These are phyloP conservation scores for Aphrocallistes beatrix DNA, from an alignment of 37 sponge, comb jelly and placozoan species.

Conservation along the genomic window DNA sequence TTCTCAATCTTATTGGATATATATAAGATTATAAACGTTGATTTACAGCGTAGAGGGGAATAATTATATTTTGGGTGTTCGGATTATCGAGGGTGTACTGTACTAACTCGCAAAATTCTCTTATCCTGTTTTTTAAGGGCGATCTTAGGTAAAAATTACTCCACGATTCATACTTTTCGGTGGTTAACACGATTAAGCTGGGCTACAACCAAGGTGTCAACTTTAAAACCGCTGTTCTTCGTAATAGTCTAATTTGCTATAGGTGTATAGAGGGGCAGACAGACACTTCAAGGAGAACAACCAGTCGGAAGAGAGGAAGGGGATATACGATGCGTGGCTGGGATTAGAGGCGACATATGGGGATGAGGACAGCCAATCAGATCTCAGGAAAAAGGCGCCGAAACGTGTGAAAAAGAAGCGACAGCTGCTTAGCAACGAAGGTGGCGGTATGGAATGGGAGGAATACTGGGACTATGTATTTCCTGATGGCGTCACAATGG, in stretches of 20 bases:
- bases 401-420: conserved; percentile 75
- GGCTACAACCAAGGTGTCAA: too few relatives aligned
- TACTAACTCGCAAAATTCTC: too few relatives aligned
- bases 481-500: conserved; percentile 70
- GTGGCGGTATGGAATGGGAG: conserved; percentile 92
- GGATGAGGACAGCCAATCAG: conserved; percentile 30
- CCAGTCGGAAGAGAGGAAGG: conserved; percentile 51
- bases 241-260: conserved; percentile 26
- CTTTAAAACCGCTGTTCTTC: too few relatives aligned
- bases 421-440: conserved; percentile 75
- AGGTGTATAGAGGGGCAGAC: conserved; percentile 48
- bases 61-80: too few relatives aligned
- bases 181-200: too few relatives aligned
- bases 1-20: too few relatives aligned
- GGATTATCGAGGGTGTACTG: too few relatives aligned
- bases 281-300: conserved; percentile 32
- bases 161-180: too few relatives aligned
- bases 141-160: too few relatives aligned
- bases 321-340: conserved; percentile 82
- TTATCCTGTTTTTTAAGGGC: too few relatives aligned
- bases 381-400: conserved; percentile 62
- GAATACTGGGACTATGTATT: conserved; percentile 99
- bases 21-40: too few relatives aligned
- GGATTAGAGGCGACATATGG: conserved; percentile 68
- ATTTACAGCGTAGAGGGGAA: too few relatives aligned